These are phyloP conservation scores for Stichodactyla helianthus DNA, from an alignment of 64 coral and sea anemone genomes.

Conservation along the genomic window DNA sequence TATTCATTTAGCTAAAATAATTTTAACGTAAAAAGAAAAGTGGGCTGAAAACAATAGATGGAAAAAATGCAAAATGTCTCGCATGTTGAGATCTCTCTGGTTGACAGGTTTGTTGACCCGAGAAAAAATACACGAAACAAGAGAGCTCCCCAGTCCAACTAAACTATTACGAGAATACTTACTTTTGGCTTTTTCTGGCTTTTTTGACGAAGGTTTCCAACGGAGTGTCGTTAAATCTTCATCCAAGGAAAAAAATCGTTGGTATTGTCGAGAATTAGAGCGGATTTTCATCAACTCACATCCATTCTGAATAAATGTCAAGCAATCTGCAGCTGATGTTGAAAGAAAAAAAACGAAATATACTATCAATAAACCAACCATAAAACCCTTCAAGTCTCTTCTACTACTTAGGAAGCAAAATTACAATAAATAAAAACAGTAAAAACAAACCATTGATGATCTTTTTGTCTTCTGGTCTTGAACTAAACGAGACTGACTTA, in stretches of 20 bases:
- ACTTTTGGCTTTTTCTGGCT: constrained; percentile 93
- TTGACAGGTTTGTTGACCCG: neutral
- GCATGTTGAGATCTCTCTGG: neutral
- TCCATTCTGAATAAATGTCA: constrained; percentile 95
- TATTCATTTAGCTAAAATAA: neutral
- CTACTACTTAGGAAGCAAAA: neutral
- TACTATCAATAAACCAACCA: constrained; percentile 19
- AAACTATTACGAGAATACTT: constrained; percentile 28
- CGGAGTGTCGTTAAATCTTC: constrained; percentile 69
- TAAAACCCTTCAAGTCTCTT: constrained; percentile 24
- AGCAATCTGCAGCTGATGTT: constrained; percentile 81
- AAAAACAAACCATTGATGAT: constrained; percentile 59
- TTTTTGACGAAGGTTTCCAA: constrained; percentile 97
- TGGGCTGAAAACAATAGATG: neutral
- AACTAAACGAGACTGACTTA: constrained; percentile 58
- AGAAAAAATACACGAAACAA: neutral
- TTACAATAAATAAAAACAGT: neutral
- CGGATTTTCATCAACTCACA: constrained; percentile 97
- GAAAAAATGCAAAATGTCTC: constrained; percentile 8
- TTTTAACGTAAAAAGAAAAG: neutral
- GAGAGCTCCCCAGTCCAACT: neutral
- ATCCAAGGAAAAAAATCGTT: constrained; percentile 85
- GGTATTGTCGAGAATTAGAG: constrained; percentile 90
- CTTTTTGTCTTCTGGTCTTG: constrained; percentile 63
- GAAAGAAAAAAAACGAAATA: constrained; percentile 45